Evolutionary conservation across 2,797 vertebrate genomes (phyloP).

Genomic region (Chloroceryle inda): DNA sequence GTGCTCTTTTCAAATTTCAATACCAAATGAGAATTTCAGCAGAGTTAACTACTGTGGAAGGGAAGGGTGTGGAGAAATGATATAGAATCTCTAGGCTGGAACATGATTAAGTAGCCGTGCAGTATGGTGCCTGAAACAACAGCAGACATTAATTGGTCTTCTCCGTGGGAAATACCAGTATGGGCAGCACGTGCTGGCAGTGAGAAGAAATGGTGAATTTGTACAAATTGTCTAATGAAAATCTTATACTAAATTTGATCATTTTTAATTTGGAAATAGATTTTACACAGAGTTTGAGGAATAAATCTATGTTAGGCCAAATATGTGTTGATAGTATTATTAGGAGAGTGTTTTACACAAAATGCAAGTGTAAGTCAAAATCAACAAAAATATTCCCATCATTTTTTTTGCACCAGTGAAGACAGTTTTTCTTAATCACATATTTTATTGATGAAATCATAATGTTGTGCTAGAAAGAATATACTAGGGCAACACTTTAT

Average conservation of each 20-base stretch:
- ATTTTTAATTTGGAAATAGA: not conserved
- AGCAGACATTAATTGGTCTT: conserved; percentile 40
- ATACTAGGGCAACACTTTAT: not conserved
- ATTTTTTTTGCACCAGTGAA: not conserved
- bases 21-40: conserved; percentile 25
- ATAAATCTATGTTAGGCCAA: not conserved
- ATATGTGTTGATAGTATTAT: not conserved
- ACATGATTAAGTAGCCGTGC: conserved; percentile 43
- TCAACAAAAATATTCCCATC: not conserved
- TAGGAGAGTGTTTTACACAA: not conserved
- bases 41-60: not conserved
- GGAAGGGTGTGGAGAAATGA: conserved; percentile 13
- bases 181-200: not conserved
- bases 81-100: conserved; percentile 39
- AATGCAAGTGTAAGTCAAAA: not conserved
- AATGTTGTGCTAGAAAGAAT: not conserved
- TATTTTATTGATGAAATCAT: not conserved
- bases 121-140: not conserved
- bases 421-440: not conserved
- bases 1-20: conserved; percentile 12
- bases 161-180: conserved; percentile 32
- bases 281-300: not conserved
- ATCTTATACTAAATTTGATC: not conserved
- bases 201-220: not conserved
- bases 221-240: conserved; percentile 12